Base-by-base conservation (phyloP, 2,888 invertebrate genomes). In the Hemicrepidius hirtus region DNA sequence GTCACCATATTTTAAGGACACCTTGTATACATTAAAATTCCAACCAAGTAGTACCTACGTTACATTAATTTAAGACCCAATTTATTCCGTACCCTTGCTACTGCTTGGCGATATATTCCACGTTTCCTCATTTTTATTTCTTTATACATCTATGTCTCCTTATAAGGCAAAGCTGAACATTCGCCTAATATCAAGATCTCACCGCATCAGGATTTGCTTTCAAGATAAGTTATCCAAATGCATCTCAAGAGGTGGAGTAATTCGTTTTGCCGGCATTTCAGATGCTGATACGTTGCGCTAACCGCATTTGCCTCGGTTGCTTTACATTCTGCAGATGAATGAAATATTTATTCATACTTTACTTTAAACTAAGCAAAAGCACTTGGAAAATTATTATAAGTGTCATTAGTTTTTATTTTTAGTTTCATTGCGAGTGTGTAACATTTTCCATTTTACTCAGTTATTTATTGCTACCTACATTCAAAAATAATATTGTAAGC, bases 191-290 rank as follows among this genome's bases (percentile, higher is more conserved):
- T 68, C 62, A 68, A 62, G 68, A 68, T 62, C 53, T 68, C 60
- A 44, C 62, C 68, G 49, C 70, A 64, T 64, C 64, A 64, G 57
- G 55, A 53, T 70, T 70, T 70, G 64, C 70, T 70, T 64, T 70
- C 70, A 55, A 53, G 70, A 70, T 70, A 64, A 64, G 41, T 70
- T 70, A 70, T 70, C 70, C 57, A 46, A 64, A 57, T 64, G 70
- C 70, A 57, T 70, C 70, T 70, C 46, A 28, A 70, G 70, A 70
- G 70, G 55, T 70, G 32, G 41, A 64, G 57, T 70, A 70, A 70
- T 70, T 70, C 64, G 70, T 70, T 70, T 70, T 57, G 70, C 64
- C 46, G 55, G 57, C 53, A 55, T 70, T 41, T 64, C 41, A 55
- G 24, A 64, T 41, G 62, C 68, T 68, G 68, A 60, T 60, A 68